Conservation (phyloP, 2,888 invertebrate species). For the Bruchidius siliquastri region DNA sequence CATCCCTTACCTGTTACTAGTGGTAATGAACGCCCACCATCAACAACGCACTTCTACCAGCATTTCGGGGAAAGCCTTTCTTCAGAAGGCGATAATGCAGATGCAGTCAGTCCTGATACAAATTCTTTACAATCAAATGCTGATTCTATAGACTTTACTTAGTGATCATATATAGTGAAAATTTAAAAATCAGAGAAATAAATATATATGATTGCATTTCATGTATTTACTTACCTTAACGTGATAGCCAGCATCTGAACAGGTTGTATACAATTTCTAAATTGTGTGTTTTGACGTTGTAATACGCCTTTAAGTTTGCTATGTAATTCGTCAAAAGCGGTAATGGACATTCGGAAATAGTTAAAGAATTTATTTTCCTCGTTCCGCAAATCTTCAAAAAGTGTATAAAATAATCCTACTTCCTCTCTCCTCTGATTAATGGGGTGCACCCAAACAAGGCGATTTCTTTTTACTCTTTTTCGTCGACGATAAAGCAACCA, state of each 20-base stretch:
- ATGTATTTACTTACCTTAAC: slow-evolving; percentile 8
- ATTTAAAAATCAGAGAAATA: background rate
- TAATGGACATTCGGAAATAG: slow-evolving; percentile 7
- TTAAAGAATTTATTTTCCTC: slow-evolving; percentile 12
- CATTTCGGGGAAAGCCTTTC: background rate
- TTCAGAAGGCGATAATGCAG: background rate
- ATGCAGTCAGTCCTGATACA: background rate
- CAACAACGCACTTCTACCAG: too few species aligned
- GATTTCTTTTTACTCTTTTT: slow-evolving; percentile 7
- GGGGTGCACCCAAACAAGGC: slow-evolving; percentile 8
- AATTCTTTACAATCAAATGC: background rate
- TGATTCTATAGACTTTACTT: background rate
- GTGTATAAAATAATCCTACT: slow-evolving; percentile 9
- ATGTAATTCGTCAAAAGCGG: slow-evolving; percentile 8
- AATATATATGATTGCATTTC: background rate
- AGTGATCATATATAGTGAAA: background rate
- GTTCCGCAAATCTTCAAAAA: slow-evolving; percentile 11
- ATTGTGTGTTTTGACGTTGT: slow-evolving; percentile 7
- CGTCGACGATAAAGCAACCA: slow-evolving; percentile 9
- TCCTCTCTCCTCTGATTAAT: slow-evolving; percentile 9
- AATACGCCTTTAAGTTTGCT: slow-evolving; percentile 3
- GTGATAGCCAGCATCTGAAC: slow-evolving; percentile 10
- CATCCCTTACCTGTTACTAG: too few species aligned
- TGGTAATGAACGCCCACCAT: too few species aligned
- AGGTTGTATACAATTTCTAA: slow-evolving; percentile 10